Evolutionary conservation across 53 echinoderm and acorn worm species (phyloP).

Genomic region (Patiria pectinifera): DNA sequence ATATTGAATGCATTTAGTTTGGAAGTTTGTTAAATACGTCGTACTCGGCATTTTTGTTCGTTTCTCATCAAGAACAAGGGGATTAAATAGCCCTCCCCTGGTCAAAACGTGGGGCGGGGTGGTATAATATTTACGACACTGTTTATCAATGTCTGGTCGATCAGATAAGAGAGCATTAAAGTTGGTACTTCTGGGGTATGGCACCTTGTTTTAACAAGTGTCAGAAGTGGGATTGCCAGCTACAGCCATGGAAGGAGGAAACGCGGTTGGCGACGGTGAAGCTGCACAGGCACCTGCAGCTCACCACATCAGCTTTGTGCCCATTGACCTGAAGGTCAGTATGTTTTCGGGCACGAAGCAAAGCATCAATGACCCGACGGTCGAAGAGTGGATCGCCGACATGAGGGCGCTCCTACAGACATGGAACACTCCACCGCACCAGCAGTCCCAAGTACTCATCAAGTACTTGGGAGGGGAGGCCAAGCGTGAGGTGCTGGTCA

Average conservation of each 20-base stretch:
- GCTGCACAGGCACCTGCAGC: conserved; percentile 4
- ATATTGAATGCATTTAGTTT: too few relatives aligned
- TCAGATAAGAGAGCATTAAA: too few relatives aligned
- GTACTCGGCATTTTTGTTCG: too few relatives aligned
- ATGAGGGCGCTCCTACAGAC: not conserved
- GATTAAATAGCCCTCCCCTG: too few relatives aligned
- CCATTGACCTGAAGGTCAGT: not conserved
- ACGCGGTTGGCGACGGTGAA: not conserved
- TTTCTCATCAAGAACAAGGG: too few relatives aligned
- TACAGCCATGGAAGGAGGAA: not conserved
- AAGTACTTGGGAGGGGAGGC: not conserved
- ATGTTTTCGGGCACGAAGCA: not conserved
- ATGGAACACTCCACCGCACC: not conserved
- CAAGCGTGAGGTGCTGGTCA: conserved; percentile 13
- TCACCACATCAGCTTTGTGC: not conserved
- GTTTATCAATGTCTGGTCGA: too few relatives aligned
- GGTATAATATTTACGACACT: too few relatives aligned
- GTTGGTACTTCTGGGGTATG: too few relatives aligned
- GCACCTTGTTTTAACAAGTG: not conserved
- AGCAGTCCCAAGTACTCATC: conserved; percentile 7
- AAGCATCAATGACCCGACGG: not conserved
- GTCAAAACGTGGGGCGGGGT: too few relatives aligned
- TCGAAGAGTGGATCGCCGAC: not conserved
- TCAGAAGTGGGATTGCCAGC: conserved; percentile 26
- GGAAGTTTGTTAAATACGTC: too few relatives aligned